Conservation (phyloP, 1,140 invertebrate genomes). For the Monomorium pharaonis region DNA sequence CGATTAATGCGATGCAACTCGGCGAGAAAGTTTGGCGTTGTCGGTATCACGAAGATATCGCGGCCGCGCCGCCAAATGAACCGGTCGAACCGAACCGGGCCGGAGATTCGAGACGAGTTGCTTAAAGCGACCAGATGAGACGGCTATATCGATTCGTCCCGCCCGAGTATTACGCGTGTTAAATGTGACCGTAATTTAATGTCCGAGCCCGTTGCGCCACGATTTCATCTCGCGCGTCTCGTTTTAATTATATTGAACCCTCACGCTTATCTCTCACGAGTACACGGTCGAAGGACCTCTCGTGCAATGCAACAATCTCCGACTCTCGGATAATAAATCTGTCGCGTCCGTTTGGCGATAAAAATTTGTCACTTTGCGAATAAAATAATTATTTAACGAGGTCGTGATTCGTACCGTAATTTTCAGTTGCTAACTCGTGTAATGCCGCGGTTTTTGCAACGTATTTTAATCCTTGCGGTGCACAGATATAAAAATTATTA, state of each 20-base stretch:
- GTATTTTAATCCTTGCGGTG: background rate
- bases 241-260: constrained; percentile 37
- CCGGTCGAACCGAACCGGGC: constrained; percentile 62
- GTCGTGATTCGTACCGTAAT: background rate
- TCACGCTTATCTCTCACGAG: constrained; percentile 22
- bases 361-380: constrained; percentile 10
- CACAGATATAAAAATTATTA: background rate
- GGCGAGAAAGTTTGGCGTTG: constrained; percentile 64
- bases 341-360: background rate
- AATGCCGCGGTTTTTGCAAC: background rate
- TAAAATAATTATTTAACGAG: constrained; percentile 2
- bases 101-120: constrained; percentile 53
- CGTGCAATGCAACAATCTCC: background rate
- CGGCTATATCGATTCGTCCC: constrained; percentile 47
- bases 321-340: constrained; percentile 22
- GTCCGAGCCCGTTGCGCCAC: constrained; percentile 20
- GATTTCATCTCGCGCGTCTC: constrained; percentile 24
- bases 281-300: background rate
- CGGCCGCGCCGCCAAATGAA: constrained; percentile 55
- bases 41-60: constrained; percentile 54
- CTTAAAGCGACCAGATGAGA: constrained; percentile 56
- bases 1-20: constrained; percentile 52
- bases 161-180: constrained; percentile 48
- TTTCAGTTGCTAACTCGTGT: background rate
- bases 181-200: constrained; percentile 50